Evolutionary conservation across 2,113 vertebrate genomes (phyloP).

Genomic region (Semicossyphus pulcher): DNA sequence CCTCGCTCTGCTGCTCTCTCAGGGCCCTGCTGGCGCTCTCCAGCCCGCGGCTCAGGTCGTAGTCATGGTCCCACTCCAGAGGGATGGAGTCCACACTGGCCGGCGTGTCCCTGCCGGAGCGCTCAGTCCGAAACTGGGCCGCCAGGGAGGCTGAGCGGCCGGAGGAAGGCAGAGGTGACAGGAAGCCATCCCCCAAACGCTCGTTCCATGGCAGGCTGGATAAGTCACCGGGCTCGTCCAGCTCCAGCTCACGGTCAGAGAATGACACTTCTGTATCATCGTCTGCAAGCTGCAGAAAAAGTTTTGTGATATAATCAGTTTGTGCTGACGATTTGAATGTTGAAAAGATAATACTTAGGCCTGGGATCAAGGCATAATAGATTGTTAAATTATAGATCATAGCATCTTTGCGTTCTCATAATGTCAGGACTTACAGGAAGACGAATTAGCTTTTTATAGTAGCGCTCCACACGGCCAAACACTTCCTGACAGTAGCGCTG

Average conservation of each 20-base stretch:
- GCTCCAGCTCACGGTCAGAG: conserved; percentile 93
- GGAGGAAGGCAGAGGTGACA: conserved; percentile 92
- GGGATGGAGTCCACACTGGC: conserved; percentile 98
- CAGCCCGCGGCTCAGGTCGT: conserved; percentile 95
- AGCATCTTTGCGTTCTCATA: too few species aligned
- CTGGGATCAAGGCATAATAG: too few species aligned
- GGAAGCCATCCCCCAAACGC: conserved; percentile 85
- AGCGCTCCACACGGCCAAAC: conserved; percentile 95
- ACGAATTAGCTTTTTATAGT: conserved; percentile 93
- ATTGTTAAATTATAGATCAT: too few species aligned
- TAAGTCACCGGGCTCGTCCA: conserved; percentile 90
- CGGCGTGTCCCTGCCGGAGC: conserved; percentile 94
- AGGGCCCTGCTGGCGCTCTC: conserved; percentile 87
- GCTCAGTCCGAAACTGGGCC: conserved; percentile 89
- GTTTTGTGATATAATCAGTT: background rate
- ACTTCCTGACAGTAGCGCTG: conserved; percentile 95
- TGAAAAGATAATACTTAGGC: too few species aligned
- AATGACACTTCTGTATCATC: conserved; percentile 89
- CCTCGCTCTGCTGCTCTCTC: conserved; percentile 87
- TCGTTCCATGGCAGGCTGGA: conserved; percentile 91
- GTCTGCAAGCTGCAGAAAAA: conserved; percentile 88
- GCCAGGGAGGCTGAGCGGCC: conserved; percentile 91
- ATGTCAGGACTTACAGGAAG: conserved; percentile 87
- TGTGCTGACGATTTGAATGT: background rate
- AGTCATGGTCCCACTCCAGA: conserved; percentile 99